phyloP scores from a whole-genome alignment of 2,888 invertebrate genomes.

The Bedellia somnulentella region DNA sequence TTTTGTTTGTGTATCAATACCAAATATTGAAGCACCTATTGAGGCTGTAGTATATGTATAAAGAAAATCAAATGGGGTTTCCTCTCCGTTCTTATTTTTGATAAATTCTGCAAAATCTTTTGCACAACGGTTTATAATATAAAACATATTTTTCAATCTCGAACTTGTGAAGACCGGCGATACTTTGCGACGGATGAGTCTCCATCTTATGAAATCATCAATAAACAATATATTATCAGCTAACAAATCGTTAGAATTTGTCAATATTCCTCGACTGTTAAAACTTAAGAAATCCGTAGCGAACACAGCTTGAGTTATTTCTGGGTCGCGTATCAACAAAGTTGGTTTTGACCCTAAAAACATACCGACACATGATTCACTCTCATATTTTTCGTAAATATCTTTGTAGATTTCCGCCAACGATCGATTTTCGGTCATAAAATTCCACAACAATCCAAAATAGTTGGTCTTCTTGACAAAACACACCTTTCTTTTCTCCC shows the following conservation, averaged over 20 bases:
- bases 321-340: conserved; percentile 23
- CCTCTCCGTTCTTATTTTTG: conserved; percentile 13
- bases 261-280: conserved; percentile 21
- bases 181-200: conserved; percentile 31
- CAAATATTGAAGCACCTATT: conserved; percentile 38
- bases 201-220: conserved; percentile 30
- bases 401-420: conserved; percentile 24
- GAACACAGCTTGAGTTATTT: conserved; percentile 27
- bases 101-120: conserved; percentile 24
- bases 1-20: conserved; percentile 28
- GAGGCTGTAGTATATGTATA: conserved; percentile 29
- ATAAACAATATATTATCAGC: conserved; percentile 28
- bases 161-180: conserved; percentile 33
- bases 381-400: conserved; percentile 21
- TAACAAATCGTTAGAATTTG: conserved; percentile 23
- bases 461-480: conserved; percentile 15
- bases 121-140: conserved; percentile 26
- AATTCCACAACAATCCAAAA: conserved; percentile 16
- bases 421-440: conserved; percentile 20
- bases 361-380: conserved; percentile 20
- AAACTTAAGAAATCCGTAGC: conserved; percentile 29
- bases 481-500: conserved; percentile 24
- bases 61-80: conserved; percentile 21
- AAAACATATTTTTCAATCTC: conserved; percentile 39
- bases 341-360: conserved; percentile 19